A percentile compares a stretch with the other conserved stretches of the same genome.
Evolutionary conservation across 2,113 vertebrate genomes (phyloP).

Genomic region (Hylia prasina): DNA sequence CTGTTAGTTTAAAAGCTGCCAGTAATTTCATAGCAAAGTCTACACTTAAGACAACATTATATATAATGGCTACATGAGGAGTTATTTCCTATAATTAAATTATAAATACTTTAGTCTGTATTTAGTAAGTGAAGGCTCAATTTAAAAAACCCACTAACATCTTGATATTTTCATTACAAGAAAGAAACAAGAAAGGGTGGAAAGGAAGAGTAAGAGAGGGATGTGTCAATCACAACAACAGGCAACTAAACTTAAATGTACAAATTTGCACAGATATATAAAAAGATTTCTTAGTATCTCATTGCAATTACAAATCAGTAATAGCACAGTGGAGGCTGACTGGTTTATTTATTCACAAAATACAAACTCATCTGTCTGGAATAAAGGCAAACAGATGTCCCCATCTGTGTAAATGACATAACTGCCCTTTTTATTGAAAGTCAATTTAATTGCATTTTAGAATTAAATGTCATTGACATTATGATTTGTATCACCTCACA

Average conservation of each 20-base stretch:
- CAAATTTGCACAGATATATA: background rate
- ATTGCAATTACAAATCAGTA: background rate
- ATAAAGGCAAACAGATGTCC: background rate
- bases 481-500: background rate
- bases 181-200: background rate
- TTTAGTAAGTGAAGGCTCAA: background rate
- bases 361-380: background rate
- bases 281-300: background rate
- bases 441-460: background rate
- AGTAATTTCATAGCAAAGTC: background rate
- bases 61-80: background rate
- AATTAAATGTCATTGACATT: background rate
- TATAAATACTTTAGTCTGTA: background rate
- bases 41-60: background rate
- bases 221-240: background rate
- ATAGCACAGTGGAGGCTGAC: background rate
- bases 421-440: background rate
- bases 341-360: background rate
- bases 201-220: background rate
- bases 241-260: background rate
- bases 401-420: background rate
- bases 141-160: background rate
- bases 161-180: background rate
- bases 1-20: background rate
- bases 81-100: background rate